Evolutionary conservation across 2,888 invertebrate genomes (phyloP).

Genomic region (Latrodectus hesperus): DNA sequence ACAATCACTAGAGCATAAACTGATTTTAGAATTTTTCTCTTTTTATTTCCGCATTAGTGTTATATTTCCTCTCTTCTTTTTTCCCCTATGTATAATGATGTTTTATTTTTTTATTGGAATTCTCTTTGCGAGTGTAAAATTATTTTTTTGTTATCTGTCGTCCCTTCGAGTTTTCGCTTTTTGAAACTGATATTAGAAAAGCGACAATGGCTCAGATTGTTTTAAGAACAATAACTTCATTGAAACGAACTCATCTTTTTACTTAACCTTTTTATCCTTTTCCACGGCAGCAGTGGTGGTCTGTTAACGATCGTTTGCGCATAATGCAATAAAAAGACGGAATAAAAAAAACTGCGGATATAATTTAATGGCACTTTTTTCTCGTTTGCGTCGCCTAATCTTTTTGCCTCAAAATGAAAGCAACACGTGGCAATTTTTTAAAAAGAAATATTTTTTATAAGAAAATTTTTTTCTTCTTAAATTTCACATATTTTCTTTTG

Average conservation of each 20-base stretch:
- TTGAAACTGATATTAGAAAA: not conserved
- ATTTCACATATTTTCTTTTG: not conserved
- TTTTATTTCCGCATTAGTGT: constrained; percentile 1
- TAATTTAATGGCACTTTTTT: constrained; percentile 55
- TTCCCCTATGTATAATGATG: not conserved
- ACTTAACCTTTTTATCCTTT: constrained; percentile 1
- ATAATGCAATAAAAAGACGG: too few species aligned
- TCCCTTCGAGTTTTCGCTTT: not conserved
- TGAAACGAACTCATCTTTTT: constrained; percentile 11
- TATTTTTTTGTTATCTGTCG: not conserved
- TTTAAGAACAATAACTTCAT: constrained; percentile 35
- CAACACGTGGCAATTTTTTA: not conserved
- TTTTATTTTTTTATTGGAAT: not conserved
- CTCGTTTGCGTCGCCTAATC: not conserved
- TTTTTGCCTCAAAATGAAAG: constrained; percentile 4
- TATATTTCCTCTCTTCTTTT: not conserved
- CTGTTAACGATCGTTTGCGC: not conserved
- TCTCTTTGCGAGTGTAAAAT: not conserved
- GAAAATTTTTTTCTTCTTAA: too few species aligned
- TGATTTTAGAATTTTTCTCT: constrained; percentile 26
- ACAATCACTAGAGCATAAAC: constrained; percentile 28
- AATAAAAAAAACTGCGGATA: constrained; percentile 22
- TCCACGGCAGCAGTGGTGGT: not conserved
- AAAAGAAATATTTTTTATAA: not conserved
- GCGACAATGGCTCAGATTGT: constrained; percentile 12